Conservation (phyloP, 2,113 vertebrate genomes). For the Neolamprologus longior region DNA sequence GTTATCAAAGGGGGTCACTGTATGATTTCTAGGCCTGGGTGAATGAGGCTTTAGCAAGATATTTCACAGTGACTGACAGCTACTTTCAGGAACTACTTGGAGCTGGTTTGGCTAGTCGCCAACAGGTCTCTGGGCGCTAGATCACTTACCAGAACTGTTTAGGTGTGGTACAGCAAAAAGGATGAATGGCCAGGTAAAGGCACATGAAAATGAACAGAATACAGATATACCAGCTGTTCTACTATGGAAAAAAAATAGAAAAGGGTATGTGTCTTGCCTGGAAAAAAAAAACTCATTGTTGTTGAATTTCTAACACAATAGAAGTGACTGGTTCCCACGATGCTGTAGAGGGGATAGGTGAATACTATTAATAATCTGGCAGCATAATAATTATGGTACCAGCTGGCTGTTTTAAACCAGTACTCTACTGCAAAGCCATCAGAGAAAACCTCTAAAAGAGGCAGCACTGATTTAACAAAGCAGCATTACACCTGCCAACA, state of each 20-base stretch:
- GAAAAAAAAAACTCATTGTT: not conserved
- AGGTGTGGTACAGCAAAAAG: not conserved
- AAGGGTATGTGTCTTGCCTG: not conserved
- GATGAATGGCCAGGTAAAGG: not conserved
- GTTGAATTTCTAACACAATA: not conserved
- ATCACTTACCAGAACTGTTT: not conserved
- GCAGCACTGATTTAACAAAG: not conserved
- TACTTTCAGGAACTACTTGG: not conserved
- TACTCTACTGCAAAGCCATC: not conserved
- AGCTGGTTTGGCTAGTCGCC: not conserved
- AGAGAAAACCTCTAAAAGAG: slow-evolving; percentile 5
- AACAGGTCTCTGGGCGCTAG: not conserved
- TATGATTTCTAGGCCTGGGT: not conserved
- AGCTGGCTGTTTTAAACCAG: slow-evolving; percentile 24
- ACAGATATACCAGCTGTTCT: not conserved
- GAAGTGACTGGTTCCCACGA: not conserved
- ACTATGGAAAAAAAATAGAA: not conserved
- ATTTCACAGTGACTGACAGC: not conserved
- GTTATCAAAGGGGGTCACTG: not conserved
- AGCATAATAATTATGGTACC: not conserved
- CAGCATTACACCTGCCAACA: slow-evolving; percentile 7
- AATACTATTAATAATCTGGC: slow-evolving; percentile 23
- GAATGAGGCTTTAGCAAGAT: not conserved
- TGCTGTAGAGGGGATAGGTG: not conserved
- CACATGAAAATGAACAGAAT: not conserved